A percentile compares a stretch with the other conserved stretches of the same genome.
Evolutionary conservation across 2,113 vertebrate species (phyloP).

Genomic region (Meles meles): DNA sequence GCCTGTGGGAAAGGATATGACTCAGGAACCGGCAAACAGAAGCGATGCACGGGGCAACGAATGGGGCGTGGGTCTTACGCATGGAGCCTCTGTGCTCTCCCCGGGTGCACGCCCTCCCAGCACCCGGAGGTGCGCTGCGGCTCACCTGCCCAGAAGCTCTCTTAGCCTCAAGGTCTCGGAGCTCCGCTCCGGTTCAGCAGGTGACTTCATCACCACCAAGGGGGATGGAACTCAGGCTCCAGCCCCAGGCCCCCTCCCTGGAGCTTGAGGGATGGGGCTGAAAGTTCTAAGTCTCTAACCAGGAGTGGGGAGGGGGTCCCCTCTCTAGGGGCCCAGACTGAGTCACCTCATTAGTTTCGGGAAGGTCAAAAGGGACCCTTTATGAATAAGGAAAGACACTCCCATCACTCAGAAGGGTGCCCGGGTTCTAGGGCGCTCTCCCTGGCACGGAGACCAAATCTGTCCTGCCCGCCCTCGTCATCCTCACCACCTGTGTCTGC

Average conservation of each 20-base stretch:
- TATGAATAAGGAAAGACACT: neutral
- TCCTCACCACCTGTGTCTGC: neutral
- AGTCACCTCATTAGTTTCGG: neutral
- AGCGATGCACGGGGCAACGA: neutral
- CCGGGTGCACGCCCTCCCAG: neutral
- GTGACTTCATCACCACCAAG: no score
- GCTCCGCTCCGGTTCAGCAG: neutral
- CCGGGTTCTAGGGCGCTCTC: no score
- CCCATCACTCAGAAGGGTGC: neutral
- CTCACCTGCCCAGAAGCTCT: neutral
- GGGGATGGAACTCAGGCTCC: neutral
- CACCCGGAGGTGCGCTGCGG: no score
- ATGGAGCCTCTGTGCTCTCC: rapidly evolving
- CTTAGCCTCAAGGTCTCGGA: neutral
- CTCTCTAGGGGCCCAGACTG: neutral
- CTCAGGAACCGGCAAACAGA: neutral
- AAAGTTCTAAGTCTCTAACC: no score
- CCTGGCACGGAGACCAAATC: neutral
- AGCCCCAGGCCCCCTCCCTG: neutral
- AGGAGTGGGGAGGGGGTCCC: neutral
- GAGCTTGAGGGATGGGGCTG: neutral
- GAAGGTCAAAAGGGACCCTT: neutral
- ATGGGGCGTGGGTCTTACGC: no score
- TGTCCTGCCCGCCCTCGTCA: rapidly evolving
- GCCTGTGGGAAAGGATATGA: neutral